phyloP scores from a whole-genome alignment of 2,797 vertebrate species.

The Macroramphosus scolopax region DNA sequence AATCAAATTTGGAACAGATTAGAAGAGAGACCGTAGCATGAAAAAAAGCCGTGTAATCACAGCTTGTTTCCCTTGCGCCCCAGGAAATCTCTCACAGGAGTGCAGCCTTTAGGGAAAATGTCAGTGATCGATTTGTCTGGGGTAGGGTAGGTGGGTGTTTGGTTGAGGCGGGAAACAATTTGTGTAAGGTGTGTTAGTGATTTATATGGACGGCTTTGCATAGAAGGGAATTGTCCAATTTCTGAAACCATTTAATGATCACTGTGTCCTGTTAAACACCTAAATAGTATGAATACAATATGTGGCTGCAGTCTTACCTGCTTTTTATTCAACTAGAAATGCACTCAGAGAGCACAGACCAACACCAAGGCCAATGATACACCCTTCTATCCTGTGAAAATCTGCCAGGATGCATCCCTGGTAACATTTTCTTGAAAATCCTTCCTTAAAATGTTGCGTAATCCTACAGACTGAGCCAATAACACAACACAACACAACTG shows the following conservation, averaged over 20 bases:
- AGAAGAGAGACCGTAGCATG: conserved; percentile 25
- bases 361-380: no score
- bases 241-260: neutral
- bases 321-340: no score
- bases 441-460: no score
- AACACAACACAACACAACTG: no score
- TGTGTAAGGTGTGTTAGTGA: conserved; percentile 19
- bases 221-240: conserved; percentile 3
- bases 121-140: conserved; percentile 33
- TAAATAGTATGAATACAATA: neutral
- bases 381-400: no score
- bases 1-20: conserved; percentile 36
- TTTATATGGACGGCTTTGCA: conserved; percentile 1
- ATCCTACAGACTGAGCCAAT: no score
- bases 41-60: conserved; percentile 56
- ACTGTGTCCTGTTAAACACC: no score
- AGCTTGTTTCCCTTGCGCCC: conserved; percentile 34
- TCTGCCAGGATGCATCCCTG: no score
- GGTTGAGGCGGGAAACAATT: conserved; percentile 33
- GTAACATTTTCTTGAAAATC: no score
- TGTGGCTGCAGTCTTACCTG: no score
- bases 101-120: conserved; percentile 50
- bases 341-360: no score
- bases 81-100: conserved; percentile 43
- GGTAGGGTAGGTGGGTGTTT: no score